Base-by-base conservation (phyloP, 2,113 vertebrate species). In the Gymnobelideus leadbeateri region DNA sequence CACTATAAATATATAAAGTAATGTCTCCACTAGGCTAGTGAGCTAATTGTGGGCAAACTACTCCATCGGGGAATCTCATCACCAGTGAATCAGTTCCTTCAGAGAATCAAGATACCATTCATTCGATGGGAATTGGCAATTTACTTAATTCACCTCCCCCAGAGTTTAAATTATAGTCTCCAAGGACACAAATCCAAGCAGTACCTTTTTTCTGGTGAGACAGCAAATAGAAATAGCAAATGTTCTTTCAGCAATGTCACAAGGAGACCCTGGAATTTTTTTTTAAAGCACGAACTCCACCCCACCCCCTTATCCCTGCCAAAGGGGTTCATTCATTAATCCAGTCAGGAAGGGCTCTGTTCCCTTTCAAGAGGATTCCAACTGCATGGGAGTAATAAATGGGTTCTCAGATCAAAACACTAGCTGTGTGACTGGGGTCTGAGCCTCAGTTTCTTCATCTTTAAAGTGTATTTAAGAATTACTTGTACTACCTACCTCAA, bases 181-280 rank as follows among this genome's bases (percentile, higher is more conserved):
- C 68, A 84, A 84, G 68, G 68, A 84, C 16, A 43, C 37, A 84
- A 43, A 84, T 84, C 37, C 68, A 84, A 84, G 37, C 16, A 84
- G 4, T 84, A 84, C 68, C n/a, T 19, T 84, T 77, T 43, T 84
- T n/a, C 68, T 84, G 68, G 68, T 43, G n/a, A 84, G 19, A 84
- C n/a, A 84, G n/a, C n/a, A 84, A n/a, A 84, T 84, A 84, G n/a
- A 84, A 84, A 84, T 84, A 23, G n/a, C n/a, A 84, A 84, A 43
- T 84, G 68, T 84, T 84, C 68, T 43, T 84, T 23, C 19, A 84
- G 37, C 37, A 84, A 43, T 84, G 16, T 43, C 26, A 2, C 16
- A 21, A 84, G 68, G 19, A 43, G n/a, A 84, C 19, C 37, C 19
- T 43, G n/a, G 16, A 84, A 84, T 23, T 84, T 77, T 68, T 68